Base-by-base conservation (phyloP, 2,797 vertebrate genomes). In the Lepilemur ruficaudatus region DNA sequence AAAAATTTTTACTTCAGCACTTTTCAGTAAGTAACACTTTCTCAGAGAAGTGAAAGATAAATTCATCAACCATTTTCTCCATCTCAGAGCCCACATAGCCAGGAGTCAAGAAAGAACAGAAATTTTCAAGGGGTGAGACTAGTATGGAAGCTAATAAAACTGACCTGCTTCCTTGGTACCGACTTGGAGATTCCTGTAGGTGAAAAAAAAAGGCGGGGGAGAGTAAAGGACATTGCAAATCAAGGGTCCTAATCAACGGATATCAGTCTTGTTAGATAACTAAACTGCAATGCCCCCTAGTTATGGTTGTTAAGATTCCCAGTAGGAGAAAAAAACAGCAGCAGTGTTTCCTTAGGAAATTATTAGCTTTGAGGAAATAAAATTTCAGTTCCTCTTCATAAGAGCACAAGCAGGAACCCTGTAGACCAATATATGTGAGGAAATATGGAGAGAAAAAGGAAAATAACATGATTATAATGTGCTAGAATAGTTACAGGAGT, bases 101-200 rank as follows among this genome's bases (percentile, higher is more conserved):
- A 83, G 65, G 46, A 91, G 73, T 73, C 30, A 89, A 93, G 75
- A 89, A 96, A 85, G 50, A 88, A 93, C 5, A 81, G 52, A 69
- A 86, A 89, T 63, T 93, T 96, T 96, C 89, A 82, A 86, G 80
- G 35, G 80, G 52, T 50, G 79, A 48, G 41, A 28, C 63, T 65
- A 92, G 43, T 63, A 35, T 59, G 32, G 30, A 3, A 7, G 43
- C 57, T 73, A 28, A 85, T 96, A 96, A 92, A 95, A 98, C 98
- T 86, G 55, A 98, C 98, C 98, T 98, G 97, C 73, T 98, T 95
- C 96, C 93, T 73, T 98, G 98, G 95, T 96, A 96, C n/a, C 94
- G 76, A 93, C 84, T 95, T 92, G 98, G 94, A 73, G 97, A 98
- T 95, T 96, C 97, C 98, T 98, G 89, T 70, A 91, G 78, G 70